These are phyloP conservation scores for Melipona beecheii DNA, from an alignment of 2,888 invertebrate species.

Conservation along the genomic window DNA sequence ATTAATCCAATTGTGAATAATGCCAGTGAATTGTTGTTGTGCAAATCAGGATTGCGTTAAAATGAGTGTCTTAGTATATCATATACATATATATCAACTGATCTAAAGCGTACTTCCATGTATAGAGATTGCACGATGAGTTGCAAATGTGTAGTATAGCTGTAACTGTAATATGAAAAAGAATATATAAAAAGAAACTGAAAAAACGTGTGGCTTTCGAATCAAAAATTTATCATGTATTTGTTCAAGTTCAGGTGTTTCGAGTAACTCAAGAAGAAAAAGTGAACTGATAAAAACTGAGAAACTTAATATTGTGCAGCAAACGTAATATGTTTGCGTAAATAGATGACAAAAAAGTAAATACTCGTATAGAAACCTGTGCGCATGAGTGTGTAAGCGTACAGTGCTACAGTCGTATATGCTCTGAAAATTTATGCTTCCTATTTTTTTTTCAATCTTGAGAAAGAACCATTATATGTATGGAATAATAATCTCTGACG, in stretches of 20 bases:
- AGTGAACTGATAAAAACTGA: constrained; percentile 9
- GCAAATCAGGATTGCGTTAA: constrained; percentile 52
- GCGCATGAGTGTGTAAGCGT: constrained; percentile 56
- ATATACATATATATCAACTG: constrained; percentile 3
- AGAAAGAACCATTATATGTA: neutral
- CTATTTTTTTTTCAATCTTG: constrained; percentile 24
- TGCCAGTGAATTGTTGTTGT: constrained; percentile 45
- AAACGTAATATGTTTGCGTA: constrained; percentile 24
- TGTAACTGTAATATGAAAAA: neutral
- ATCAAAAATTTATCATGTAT: neutral
- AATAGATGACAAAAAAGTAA: constrained; percentile 16
- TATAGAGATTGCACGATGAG: neutral
- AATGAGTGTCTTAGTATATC: constrained; percentile 4
- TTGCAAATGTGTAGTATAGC: constrained; percentile 13
- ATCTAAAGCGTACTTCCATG: constrained; percentile 24
- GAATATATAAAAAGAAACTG: neutral
- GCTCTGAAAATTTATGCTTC: constrained; percentile 54
- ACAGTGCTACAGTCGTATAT: constrained; percentile 52
- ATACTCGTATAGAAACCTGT: constrained; percentile 36
- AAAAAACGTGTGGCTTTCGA: neutral
- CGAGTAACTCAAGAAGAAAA: neutral
- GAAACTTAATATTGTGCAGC: constrained; percentile 40
- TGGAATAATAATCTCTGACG: neutral
- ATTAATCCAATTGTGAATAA: constrained; percentile 22
- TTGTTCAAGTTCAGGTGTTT: neutral